Base-by-base conservation (phyloP, 1,140 invertebrate genomes). In the Penaeus indicus region DNA sequence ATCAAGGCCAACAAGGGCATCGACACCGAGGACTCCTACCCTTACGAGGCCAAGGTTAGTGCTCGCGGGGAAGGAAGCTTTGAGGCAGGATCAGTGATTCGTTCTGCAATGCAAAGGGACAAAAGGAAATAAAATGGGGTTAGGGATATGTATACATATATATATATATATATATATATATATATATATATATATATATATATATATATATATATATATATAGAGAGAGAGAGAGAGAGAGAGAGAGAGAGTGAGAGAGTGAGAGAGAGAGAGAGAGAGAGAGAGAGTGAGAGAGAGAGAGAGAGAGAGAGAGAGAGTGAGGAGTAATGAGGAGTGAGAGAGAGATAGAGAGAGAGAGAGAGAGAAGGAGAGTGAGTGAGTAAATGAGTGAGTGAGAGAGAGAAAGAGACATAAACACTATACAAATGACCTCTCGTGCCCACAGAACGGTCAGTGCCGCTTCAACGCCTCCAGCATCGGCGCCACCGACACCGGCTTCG, bases 21-120 rank as follows among this genome's bases (percentile, higher is more conserved):
- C 90, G 98, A 99, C 93, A 99, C 98, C 10, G 98, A 99, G 93
- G 94, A 94, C 54, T 95, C 94, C n/a, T 98, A 99, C 92, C 96
- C 97, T 0, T 99, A 99, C 92, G 96, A 97, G 93, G 97, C 94
- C 61, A 10, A 94, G 93, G 93, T 94, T 83, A 92, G 92, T 86
- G 21, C 19, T 21, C 13, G 25, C 93, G 95, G 8, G 21, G 32
- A 21, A 25, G 27, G 38, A 32, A 32, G 32, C 32, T 32, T 27
- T n/a, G 60, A 21, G n/a, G 21, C 19, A 38, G 21, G 11, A 42
- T 32, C 32, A 21, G 47, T 42, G 42, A 18, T 79, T 42, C 0
- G 25, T 25, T 25, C 25, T 27, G 69, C 25, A 32, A 72, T 25
- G 32, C 25, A 72, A 32, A 72, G 67, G 32, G 67, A 69, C n/a